These are phyloP conservation scores for Petrolisthes cinctipes DNA, from an alignment of 2,888 invertebrate genomes.

Conservation along the genomic window DNA sequence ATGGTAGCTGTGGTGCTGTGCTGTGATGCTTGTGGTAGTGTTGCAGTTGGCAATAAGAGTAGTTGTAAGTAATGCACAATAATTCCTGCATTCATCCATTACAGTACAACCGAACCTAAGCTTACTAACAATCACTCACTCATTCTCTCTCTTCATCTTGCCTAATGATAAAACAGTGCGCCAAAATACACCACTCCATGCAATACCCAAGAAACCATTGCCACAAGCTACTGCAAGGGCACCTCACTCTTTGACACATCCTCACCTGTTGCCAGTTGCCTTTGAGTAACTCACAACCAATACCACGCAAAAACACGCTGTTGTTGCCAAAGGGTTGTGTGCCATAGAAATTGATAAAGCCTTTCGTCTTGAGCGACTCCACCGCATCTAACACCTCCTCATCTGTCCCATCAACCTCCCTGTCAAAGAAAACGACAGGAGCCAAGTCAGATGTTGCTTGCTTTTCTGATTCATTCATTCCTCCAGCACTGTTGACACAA, in stretches of 20 bases:
- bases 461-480: neutral
- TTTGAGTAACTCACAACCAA: slow-evolving; percentile 83
- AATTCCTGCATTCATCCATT: too few relatives aligned
- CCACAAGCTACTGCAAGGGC: slow-evolving; percentile 2
- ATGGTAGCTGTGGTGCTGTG: too few relatives aligned
- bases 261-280: slow-evolving; percentile 79
- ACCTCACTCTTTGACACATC: slow-evolving; percentile 21
- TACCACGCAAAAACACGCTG: slow-evolving; percentile 82
- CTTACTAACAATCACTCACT: too few relatives aligned
- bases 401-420: slow-evolving; percentile 80
- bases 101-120: too few relatives aligned
- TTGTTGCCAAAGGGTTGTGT: slow-evolving; percentile 92
- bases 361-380: slow-evolving; percentile 76
- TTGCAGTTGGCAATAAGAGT: too few relatives aligned
- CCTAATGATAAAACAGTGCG: too few relatives aligned
- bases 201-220: neutral
- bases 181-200: neutral
- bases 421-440: slow-evolving; percentile 69
- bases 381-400: slow-evolving; percentile 77
- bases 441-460: slow-evolving; percentile 20
- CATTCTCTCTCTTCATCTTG: too few relatives aligned
- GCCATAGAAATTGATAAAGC: slow-evolving; percentile 96
- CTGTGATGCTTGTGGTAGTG: too few relatives aligned
- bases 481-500: too few relatives aligned
- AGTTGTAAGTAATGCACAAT: too few relatives aligned